Evolutionary conservation across 2,113 vertebrate species (phyloP), one percentile per base, ranked within the genome.

Genomic region (Nettapus auritus): DNA sequence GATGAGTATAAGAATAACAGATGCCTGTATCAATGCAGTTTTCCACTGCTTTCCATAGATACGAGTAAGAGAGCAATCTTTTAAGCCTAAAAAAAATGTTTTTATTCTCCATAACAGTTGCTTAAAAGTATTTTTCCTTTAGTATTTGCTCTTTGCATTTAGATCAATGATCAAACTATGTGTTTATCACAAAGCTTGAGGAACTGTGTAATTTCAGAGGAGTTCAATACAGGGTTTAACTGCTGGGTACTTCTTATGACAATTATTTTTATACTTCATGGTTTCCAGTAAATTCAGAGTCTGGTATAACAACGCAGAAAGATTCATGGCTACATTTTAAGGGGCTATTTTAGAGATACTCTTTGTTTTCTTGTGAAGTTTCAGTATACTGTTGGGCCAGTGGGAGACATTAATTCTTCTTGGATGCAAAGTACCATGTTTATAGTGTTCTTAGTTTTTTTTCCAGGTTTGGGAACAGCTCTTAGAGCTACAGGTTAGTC

Each of bases 1-100:
- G 3, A 93, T 70, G 70, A 95, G 36, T 71, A 13, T 48, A 74
- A 90, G 82, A 96, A 81, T 76, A 96, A 82, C 38, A 85, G 78
- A 91, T 53, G 70, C 50, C 46, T 90, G 6, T 75, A 36, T 95
- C 64, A 88, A 62, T 66, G 82, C 29, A 80, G 71, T 77, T 93
- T 77, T 91, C 89, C 88, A 55, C 60, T 94, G 53, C 42, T 88
- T 86, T 94, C 66, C 13, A 46, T 22, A 62, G 83, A 48, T 67
- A 52, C 40, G 81, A 62, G 60, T 9, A 82, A 94, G 67, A 55
- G 28, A 86, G 36, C 52, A 88, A 70, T 70, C 82, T 67, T 93
- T 94, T 86, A 94, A 91, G n/a, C 9, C 73, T 71, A 66, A 50
- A 69, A 69, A 50, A 86, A 79, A 28, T 2, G 34, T 84, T 94